Evolutionary conservation across 2,113 vertebrate genomes (phyloP).

Genomic region (Takifugu bimaculatus): DNA sequence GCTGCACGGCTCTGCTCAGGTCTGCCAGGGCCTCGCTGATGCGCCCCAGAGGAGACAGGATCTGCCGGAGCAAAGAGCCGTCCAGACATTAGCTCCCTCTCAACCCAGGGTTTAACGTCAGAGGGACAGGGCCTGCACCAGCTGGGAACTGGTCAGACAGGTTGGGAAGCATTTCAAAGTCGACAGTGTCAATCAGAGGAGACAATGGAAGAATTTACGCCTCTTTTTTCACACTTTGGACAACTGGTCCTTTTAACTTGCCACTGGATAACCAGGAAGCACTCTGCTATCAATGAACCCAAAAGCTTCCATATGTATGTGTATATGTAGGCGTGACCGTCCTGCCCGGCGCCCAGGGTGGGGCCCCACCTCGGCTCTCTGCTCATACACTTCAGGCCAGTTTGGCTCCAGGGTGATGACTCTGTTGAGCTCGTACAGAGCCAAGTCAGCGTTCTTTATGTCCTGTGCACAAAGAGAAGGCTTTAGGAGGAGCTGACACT

Average conservation of each 20-base stretch:
- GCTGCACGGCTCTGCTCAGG: conserved; percentile 92
- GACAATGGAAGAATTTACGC: too few relatives aligned
- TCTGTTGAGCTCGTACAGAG: conserved; percentile 90
- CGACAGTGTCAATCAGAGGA: too few relatives aligned
- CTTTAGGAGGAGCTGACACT: neutral
- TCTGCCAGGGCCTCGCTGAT: conserved; percentile 91
- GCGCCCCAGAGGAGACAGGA: conserved; percentile 91
- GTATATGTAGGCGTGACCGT: neutral
- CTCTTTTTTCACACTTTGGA: too few relatives aligned
- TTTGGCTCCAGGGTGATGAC: conserved; percentile 89
- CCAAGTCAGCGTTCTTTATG: conserved; percentile 93
- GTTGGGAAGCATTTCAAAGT: too few relatives aligned
- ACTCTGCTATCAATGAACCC: too few relatives aligned
- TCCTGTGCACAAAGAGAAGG: conserved; percentile 73
- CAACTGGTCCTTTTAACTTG: too few relatives aligned
- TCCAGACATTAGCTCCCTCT: neutral
- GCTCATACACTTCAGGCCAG: conserved; percentile 92
- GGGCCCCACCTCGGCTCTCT: conserved; percentile 86
- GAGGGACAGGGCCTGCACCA: too few relatives aligned
- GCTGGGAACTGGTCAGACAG: too few relatives aligned
- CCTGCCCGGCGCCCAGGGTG: neutral
- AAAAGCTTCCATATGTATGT: too few relatives aligned
- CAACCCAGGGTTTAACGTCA: neutral
- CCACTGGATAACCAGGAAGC: too few relatives aligned
- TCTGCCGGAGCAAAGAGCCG: conserved; percentile 55